These are phyloP conservation scores for Protaetia brevitarsis DNA, from an alignment of 1,140 invertebrate species.

Conservation along the genomic window DNA sequence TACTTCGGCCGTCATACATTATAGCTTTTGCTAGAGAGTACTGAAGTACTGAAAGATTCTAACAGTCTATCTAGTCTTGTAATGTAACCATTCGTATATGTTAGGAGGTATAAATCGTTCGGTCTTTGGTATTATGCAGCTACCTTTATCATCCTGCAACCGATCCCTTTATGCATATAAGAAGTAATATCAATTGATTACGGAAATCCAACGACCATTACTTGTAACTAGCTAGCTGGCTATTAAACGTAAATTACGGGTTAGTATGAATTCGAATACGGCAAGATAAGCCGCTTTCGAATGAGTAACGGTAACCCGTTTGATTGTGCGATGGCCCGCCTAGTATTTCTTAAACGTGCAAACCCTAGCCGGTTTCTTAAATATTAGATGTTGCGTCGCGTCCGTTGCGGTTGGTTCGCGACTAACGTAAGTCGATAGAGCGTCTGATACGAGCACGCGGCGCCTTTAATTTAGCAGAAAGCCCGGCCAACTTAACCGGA, in stretches of 20 bases:
- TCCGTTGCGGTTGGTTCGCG: neutral
- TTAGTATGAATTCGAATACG: neutral
- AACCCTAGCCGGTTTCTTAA: neutral
- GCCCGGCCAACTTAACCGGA: neutral
- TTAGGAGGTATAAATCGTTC: too few species aligned
- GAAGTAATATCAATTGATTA: constrained; percentile 11
- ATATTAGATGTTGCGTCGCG: constrained; percentile 6
- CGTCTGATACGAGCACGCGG: neutral
- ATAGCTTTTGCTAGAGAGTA: too few species aligned
- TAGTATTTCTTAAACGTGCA: neutral
- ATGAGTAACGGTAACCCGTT: neutral
- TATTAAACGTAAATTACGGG: neutral
- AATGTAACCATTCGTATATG: too few species aligned
- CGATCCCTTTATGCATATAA: too few species aligned
- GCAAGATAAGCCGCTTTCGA: neutral
- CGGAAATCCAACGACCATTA: neutral
- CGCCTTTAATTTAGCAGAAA: constrained; percentile 15
- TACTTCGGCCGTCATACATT: too few species aligned
- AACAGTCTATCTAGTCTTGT: too few species aligned
- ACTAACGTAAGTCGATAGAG: neutral
- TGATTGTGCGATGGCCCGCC: neutral
- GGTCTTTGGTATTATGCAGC: too few species aligned
- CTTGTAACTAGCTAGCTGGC: neutral
- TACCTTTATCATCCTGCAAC: too few species aligned
- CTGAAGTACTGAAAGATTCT: too few species aligned